Conservation (phyloP, 2,797 vertebrate genomes). For the Chiloscyllium punctatum region DNA sequence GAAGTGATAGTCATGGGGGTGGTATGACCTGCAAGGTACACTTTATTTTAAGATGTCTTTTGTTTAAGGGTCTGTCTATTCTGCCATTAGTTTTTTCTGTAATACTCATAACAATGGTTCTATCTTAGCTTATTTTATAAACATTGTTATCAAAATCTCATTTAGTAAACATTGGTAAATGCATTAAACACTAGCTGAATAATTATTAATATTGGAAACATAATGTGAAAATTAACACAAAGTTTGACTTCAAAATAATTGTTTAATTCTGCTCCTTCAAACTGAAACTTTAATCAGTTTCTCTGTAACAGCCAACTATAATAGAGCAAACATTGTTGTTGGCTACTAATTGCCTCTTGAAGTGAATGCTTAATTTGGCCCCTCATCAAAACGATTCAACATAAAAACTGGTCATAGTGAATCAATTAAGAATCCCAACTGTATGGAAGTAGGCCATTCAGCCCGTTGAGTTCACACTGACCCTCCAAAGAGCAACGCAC, state of each 20-base stretch:
- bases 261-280: background rate
- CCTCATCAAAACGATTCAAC: background rate
- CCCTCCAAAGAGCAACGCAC: too few species aligned
- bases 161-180: background rate
- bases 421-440: too few species aligned
- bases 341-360: background rate
- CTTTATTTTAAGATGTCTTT: background rate
- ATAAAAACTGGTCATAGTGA: too few species aligned
- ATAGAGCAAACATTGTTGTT: background rate
- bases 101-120: background rate
- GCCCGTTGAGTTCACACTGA: too few species aligned
- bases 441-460: too few species aligned
- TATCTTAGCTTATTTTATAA: background rate
- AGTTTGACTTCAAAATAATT: background rate
- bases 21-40: background rate
- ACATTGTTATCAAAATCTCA: background rate
- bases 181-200: background rate
- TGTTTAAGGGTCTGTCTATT: background rate
- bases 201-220: background rate
- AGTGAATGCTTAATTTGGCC: background rate
- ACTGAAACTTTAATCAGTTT: background rate
- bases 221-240: background rate
- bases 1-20: too few species aligned
- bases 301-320: background rate
- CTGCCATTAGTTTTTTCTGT: background rate